These are phyloP conservation scores for Rhinoraja longicauda DNA, from an alignment of 2,797 vertebrate genomes.

Conservation along the genomic window DNA sequence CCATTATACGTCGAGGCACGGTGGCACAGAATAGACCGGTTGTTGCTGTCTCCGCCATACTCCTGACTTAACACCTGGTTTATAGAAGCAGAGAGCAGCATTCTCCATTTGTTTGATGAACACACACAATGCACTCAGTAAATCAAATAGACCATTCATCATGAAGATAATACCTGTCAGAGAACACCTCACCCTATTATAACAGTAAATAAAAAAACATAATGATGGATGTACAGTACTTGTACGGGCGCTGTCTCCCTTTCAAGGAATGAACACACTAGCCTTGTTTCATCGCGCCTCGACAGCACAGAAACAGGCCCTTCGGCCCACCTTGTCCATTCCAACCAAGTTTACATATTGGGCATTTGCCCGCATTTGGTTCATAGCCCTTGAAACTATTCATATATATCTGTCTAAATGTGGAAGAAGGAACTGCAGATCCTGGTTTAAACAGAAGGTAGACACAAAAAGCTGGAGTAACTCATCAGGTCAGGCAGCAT, in stretches of 20 bases:
- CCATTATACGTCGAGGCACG: too few relatives aligned
- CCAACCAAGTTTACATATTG: too few relatives aligned
- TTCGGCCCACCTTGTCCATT: too few relatives aligned
- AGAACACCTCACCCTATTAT: background rate
- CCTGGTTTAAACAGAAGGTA: too few relatives aligned
- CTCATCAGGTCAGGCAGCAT: too few relatives aligned
- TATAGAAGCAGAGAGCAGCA: background rate
- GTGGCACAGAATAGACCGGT: too few relatives aligned
- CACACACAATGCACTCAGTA: background rate
- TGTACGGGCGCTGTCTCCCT: background rate
- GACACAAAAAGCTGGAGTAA: too few relatives aligned
- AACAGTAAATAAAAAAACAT: background rate
- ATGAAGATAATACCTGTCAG: background rate
- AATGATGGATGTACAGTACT: background rate
- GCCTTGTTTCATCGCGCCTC: background rate
- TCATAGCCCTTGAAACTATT: too few relatives aligned
- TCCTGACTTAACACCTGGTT: background rate
- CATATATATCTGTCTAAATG: too few relatives aligned
- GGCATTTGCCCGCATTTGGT: too few relatives aligned
- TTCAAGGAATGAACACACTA: background rate
- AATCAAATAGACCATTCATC: conserved; percentile 9
- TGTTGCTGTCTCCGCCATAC: background rate
- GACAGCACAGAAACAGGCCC: too few relatives aligned
- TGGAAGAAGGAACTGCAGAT: too few relatives aligned
- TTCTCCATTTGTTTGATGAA: background rate